Evolutionary conservation across 1,140 invertebrate genomes (phyloP).

Genomic region (Heliconius hewitsoni): DNA sequence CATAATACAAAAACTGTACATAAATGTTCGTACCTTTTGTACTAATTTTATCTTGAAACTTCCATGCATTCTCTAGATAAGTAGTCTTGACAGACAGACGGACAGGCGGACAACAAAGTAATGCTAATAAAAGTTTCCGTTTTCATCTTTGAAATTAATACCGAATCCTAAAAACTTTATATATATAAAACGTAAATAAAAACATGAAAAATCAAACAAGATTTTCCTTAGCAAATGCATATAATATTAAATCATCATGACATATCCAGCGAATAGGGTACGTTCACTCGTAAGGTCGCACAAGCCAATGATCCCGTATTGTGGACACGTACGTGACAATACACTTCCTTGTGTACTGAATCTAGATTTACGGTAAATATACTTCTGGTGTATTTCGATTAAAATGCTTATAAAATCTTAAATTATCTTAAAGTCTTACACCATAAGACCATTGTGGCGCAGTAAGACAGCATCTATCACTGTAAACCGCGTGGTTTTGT

Average conservation of each 20-base stretch:
- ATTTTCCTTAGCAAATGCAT: background rate
- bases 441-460: background rate
- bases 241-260: conserved; percentile 26
- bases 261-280: background rate
- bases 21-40: too few relatives aligned
- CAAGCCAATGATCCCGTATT: conserved; percentile 33
- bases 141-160: too few relatives aligned
- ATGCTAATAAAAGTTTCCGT: too few relatives aligned
- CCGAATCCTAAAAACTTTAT: too few relatives aligned
- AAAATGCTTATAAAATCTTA: background rate
- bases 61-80: too few relatives aligned
- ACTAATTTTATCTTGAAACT: too few relatives aligned
- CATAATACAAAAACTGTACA: background rate
- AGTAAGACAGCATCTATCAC: background rate
- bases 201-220: background rate
- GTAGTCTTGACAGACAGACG: too few relatives aligned
- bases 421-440: background rate
- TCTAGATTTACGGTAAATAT: background rate
- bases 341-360: conserved; percentile 8
- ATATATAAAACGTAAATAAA: background rate
- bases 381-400: background rate
- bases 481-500: too few relatives aligned
- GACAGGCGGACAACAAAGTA: too few relatives aligned
- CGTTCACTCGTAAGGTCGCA: background rate
- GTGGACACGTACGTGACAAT: conserved; percentile 22